Evolutionary conservation across 2,113 vertebrate genomes (phyloP).

Genomic region (Riparia riparia): DNA sequence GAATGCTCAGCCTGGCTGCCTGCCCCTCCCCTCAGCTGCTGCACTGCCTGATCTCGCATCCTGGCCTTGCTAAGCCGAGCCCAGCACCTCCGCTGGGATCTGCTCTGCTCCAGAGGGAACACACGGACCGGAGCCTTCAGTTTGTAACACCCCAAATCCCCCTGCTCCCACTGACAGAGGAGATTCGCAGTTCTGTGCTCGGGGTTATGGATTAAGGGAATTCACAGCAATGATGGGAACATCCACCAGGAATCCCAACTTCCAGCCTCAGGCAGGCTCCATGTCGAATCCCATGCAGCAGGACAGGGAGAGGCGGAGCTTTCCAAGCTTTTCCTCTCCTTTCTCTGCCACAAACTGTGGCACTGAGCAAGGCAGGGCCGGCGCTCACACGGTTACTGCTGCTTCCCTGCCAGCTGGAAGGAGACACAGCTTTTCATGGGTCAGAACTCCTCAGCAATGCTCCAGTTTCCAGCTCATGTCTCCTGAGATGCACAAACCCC

Average conservation of each 20-base stretch:
- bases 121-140: not conserved
- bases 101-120: rapidly evolving
- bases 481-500: slow-evolving; percentile 25
- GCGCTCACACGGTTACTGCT: not conserved
- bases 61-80: not conserved
- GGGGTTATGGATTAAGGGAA: not conserved
- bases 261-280: not conserved
- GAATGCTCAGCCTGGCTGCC: not conserved
- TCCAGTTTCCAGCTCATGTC: not conserved
- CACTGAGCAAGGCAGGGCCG: not conserved
- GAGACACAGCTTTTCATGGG: slow-evolving; percentile 17
- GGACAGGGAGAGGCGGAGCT: not conserved
- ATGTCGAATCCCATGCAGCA: rapidly evolving
- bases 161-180: not conserved
- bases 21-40: not conserved
- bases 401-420: slow-evolving; percentile 31
- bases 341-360: not conserved
- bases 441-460: slow-evolving; percentile 42
- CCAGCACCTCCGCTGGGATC: not conserved
- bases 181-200: not conserved
- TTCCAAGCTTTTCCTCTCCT: not conserved
- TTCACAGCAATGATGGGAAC: not conserved
- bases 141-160: not conserved
- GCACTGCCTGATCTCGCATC: not conserved
- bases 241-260: not conserved